Percentiles rank a stretch among this genome's conserved stretches.
Evolutionary conservation across 2,113 vertebrate genomes (phyloP).

Genomic region (Passer domesticus): DNA sequence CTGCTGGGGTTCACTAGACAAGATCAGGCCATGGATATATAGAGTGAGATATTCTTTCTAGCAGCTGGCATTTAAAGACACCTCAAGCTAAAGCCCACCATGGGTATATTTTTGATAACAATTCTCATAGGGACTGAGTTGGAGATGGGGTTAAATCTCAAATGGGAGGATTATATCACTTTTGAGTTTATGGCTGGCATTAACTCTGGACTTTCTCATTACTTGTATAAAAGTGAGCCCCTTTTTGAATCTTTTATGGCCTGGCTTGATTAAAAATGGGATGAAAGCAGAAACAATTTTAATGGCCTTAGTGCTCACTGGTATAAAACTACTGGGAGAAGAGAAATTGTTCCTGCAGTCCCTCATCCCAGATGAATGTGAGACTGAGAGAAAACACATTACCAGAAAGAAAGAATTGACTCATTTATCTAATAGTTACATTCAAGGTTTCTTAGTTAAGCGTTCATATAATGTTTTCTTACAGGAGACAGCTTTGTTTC

Average conservation of each 20-base stretch:
- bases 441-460: constrained; percentile 39
- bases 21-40: not conserved
- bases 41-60: not conserved
- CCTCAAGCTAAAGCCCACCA: not conserved
- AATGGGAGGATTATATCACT: not conserved
- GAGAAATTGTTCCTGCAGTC: not conserved
- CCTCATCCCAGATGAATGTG: not conserved
- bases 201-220: not conserved
- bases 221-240: not conserved
- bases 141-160: not conserved
- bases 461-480: constrained; percentile 59
- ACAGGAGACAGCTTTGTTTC: constrained; percentile 62
- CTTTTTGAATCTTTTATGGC: not conserved
- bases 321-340: not conserved
- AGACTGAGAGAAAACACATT: constrained; percentile 4
- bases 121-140: not conserved
- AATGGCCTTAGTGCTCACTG: not conserved
- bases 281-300: constrained; percentile 15
- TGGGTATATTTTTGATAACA: not conserved
- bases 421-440: constrained; percentile 12
- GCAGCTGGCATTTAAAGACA: not conserved
- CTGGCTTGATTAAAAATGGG: not conserved
- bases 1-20: not conserved
- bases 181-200: not conserved
- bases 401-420: not conserved